phyloP scores from a whole-genome alignment of 2,113 vertebrate genomes.

The Tringa solitaria region DNA sequence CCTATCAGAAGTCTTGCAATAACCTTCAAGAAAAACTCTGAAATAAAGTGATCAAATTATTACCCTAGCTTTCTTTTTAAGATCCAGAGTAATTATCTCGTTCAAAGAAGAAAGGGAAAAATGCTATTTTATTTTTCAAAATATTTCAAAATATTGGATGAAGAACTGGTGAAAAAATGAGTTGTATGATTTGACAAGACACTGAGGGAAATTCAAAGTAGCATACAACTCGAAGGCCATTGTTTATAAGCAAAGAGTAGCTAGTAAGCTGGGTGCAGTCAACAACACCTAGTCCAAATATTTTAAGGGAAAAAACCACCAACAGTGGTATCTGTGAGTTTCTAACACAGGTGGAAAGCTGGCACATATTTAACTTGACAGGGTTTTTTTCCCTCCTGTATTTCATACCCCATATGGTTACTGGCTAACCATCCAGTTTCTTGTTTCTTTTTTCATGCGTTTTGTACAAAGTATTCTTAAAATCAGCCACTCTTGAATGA shows the following conservation, averaged over 20 bases:
- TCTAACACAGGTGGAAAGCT: background rate
- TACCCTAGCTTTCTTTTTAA: background rate
- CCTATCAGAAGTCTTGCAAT: background rate
- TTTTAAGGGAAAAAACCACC: background rate
- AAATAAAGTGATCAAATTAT: background rate
- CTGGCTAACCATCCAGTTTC: background rate
- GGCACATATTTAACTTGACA: background rate
- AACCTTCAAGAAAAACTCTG: background rate
- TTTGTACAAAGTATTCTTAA: background rate
- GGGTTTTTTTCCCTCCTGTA: fast-evolving
- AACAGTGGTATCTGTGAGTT: background rate
- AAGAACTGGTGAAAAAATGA: background rate
- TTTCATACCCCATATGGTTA: background rate
- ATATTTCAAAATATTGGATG: background rate
- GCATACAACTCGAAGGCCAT: background rate
- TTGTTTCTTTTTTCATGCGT: background rate
- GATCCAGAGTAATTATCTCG: background rate
- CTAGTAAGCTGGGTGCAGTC: background rate
- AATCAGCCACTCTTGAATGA: background rate
- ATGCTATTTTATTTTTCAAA: background rate
- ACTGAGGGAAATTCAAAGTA: background rate
- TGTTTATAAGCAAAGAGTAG: background rate
- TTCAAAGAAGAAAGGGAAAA: background rate
- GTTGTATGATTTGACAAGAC: background rate
- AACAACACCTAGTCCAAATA: background rate